Evolutionary conservation across 2,113 vertebrate species (phyloP), one percentile per base, ranked within the genome.

Genomic region (Pontoporia blainvillei): DNA sequence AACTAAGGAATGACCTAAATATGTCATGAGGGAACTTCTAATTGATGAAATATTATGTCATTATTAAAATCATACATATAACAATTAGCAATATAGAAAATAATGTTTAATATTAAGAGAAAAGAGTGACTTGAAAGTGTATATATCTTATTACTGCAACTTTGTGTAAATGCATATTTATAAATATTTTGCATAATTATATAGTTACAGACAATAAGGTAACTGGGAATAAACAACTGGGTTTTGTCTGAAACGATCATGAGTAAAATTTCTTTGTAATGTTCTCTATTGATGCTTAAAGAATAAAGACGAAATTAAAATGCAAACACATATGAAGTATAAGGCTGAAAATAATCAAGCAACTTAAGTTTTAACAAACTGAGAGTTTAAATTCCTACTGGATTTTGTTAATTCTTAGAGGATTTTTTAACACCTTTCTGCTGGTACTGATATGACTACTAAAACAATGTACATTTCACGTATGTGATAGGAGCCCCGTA

Each of bases 151-250:
- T 64, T 86, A 78, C 25, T 93, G 4, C 10, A 84, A 62, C 11
- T 90, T 83, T 90, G 34, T 90, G 6, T 17, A 83, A 49, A 61
- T 15, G 88, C 25, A 67, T 72, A 67, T 44, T 84, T 83, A 93
- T 91, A 95, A 76, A 75, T 84, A 92, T 81, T 96, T 87, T 90
- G 41, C 81, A 17, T 9, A 81, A 85, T 92, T 79, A 54, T 90
- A 93, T 79, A 23, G 71, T 91, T 49, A 93, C 79, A 75, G 29
- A 25, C 23, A 97, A 81, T 92, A 79, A 76, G 12, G 2, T 1
- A 93, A 78, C 20, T 59, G 14, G 85, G 18, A 67, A 13, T 89
- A 86, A 79, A 34, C 1, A 86, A 71, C 8, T 71, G 3, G 9
- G 6, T 95, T 85, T 88, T 87, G 15, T 64, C 29, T 78, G 5